Base-by-base conservation (phyloP, 2,113 vertebrate genomes). In the Syrrhaptes paradoxus region DNA sequence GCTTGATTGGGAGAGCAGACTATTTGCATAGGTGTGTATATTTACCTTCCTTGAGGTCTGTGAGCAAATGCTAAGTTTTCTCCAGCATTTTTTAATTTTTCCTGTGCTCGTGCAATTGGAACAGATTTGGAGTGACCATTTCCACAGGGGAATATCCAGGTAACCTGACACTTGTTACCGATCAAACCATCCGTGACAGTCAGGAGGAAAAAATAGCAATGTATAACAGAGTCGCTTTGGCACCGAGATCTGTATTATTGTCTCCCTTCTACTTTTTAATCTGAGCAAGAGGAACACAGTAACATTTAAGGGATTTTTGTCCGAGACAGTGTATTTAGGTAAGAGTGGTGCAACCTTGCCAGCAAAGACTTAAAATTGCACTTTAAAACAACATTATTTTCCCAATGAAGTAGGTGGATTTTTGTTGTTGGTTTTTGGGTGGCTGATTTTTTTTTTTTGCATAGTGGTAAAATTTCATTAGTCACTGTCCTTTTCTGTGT, bases 371-470 rank as follows among this genome's bases (percentile, higher is more conserved):
- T 57, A 21, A 48, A 83, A 49, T 6, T 24, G 17, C 18, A 21
- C 25, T 85, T 92, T 43, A n/a, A 83, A 41, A 4, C 45, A 66
- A 21, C 8, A 20, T 70, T 54, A 11, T 84, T 90, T 83, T 77
- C 59, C 46, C 13, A 32, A 0, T 51, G 28, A 68, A 75, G 26
- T 36, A 9, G 16, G 7, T 38, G 6, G 3, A 6, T 0, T 12
- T 87, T 72, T 52, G 6, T 45, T 71, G 11, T 48, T 78, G 13
- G 5, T 13, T 71, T 74, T 17, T 68, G 9, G 7, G 68, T 54
- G 8, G 10, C 45, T 85, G 16, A 2, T 34, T 24, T 43, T 66
- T 24, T 22, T 31, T 21, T 34, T n/a, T 59, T 36, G 6, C 6
- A 6, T 13, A 29, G 13, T 19, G 14, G 29, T 61, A 46, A 59